Conservation (phyloP, 2,113 vertebrate genomes). For the Eira barbara region DNA sequence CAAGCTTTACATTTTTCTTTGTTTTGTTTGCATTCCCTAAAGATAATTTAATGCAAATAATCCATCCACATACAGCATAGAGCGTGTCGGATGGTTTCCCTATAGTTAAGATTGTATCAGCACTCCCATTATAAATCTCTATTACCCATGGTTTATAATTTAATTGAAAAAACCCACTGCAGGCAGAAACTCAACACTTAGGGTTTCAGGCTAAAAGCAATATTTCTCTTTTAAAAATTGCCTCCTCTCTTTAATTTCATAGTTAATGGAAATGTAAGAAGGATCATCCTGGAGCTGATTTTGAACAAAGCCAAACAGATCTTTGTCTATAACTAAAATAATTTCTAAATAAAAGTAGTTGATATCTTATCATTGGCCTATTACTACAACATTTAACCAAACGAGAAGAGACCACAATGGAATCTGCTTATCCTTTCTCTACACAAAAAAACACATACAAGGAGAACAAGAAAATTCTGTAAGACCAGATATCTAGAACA, state of each 20-base stretch:
- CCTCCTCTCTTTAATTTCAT: conserved; percentile 69
- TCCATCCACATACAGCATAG: conserved; percentile 48
- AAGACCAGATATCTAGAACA: not conserved
- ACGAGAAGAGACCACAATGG: conserved; percentile 11
- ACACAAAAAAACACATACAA: not conserved
- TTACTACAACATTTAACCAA: conserved; percentile 5
- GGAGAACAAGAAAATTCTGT: not conserved
- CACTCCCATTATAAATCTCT: conserved; percentile 67
- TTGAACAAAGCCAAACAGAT: conserved; percentile 59
- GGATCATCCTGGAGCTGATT: conserved; percentile 54
- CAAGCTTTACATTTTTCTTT: conserved; percentile 69
- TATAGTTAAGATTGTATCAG: conserved; percentile 60
- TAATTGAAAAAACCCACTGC: conserved; percentile 64
- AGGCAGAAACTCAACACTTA: conserved; percentile 58
- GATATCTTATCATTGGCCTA: not conserved
- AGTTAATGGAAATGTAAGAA: conserved; percentile 70
- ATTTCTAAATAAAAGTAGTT: conserved; percentile 39
- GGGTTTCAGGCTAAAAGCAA: conserved; percentile 53
- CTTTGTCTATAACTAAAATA: conserved; percentile 52
- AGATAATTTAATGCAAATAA: conserved; percentile 73
- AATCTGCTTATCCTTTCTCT: not conserved
- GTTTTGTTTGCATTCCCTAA: conserved; percentile 75
- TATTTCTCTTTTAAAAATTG: conserved; percentile 72
- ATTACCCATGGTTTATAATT: conserved; percentile 61
- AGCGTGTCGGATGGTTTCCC: conserved; percentile 47